Evolutionary conservation across 2,113 vertebrate species (phyloP).

Genomic region (Ceyx cyanopectus): DNA sequence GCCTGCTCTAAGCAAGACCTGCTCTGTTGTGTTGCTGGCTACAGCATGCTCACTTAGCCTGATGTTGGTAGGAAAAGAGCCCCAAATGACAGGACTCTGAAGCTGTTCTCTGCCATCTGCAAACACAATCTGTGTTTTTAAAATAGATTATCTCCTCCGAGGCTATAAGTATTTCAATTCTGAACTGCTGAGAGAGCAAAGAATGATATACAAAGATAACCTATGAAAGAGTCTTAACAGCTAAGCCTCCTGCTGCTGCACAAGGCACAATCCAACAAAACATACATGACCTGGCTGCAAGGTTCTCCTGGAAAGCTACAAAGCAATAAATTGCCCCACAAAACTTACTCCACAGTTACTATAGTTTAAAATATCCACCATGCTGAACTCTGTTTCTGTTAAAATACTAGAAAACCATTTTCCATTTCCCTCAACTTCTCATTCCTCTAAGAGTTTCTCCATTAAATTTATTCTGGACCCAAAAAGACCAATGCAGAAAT

Average conservation of each 20-base stretch:
- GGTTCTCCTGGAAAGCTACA: neutral
- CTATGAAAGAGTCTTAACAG: constrained; percentile 39
- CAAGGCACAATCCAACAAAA: neutral
- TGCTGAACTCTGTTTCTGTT: neutral
- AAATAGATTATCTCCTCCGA: constrained; percentile 12
- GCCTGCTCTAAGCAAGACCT: neutral
- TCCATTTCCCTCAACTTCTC: neutral
- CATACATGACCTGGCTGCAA: neutral
- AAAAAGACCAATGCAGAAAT: neutral
- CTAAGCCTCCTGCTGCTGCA: constrained; percentile 35
- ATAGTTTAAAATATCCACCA: neutral
- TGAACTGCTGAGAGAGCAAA: constrained; percentile 49
- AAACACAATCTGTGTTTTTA: constrained; percentile 19
- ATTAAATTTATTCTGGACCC: neutral
- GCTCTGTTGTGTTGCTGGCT: accelerated
- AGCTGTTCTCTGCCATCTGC: neutral
- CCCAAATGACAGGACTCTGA: neutral
- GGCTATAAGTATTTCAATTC: constrained; percentile 34
- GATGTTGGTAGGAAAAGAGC: neutral
- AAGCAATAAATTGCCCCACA: neutral
- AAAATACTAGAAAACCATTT: neutral
- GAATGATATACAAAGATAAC: neutral
- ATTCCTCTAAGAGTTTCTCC: neutral
- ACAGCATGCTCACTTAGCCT: accelerated
- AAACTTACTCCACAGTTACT: neutral